These are phyloP conservation scores for Haemorhous mexicanus DNA, from an alignment of 2,113 vertebrate genomes.

Conservation along the genomic window DNA sequence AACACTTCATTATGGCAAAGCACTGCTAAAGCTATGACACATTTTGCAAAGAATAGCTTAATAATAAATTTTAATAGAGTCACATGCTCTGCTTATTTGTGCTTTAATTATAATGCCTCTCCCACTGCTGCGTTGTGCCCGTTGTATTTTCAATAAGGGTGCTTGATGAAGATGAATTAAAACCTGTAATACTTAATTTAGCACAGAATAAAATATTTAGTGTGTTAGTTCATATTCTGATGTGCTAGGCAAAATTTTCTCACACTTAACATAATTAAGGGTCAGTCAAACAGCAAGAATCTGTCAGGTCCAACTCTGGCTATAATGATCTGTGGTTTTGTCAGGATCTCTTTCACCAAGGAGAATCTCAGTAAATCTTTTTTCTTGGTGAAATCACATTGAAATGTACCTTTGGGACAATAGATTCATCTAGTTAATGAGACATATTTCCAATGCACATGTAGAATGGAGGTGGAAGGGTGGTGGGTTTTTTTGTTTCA, in stretches of 20 bases:
- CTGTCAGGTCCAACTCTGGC: background rate
- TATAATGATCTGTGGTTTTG: background rate
- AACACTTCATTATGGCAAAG: background rate
- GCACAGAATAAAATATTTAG: constrained; percentile 18
- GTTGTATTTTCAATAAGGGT: background rate
- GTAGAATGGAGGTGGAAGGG: background rate
- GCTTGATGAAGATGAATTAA: constrained; percentile 19
- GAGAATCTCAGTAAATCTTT: background rate
- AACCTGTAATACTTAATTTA: background rate
- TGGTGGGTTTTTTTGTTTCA: background rate
- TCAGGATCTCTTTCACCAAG: background rate
- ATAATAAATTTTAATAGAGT: background rate
- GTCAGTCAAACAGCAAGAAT: background rate
- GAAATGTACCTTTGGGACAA: background rate
- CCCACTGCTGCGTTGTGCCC: background rate
- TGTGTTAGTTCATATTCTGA: background rate
- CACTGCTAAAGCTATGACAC: background rate
- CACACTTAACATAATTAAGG: background rate
- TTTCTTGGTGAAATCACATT: background rate
- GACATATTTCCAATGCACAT: background rate
- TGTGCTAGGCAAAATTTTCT: background rate
- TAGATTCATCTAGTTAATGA: background rate
- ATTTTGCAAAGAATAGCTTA: background rate
- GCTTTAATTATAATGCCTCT: background rate
- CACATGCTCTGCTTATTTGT: background rate